Percentiles rank a stretch among this genome's conserved stretches.
Conservation (phyloP, 2,797 vertebrate species). For the Tinamus major region DNA sequence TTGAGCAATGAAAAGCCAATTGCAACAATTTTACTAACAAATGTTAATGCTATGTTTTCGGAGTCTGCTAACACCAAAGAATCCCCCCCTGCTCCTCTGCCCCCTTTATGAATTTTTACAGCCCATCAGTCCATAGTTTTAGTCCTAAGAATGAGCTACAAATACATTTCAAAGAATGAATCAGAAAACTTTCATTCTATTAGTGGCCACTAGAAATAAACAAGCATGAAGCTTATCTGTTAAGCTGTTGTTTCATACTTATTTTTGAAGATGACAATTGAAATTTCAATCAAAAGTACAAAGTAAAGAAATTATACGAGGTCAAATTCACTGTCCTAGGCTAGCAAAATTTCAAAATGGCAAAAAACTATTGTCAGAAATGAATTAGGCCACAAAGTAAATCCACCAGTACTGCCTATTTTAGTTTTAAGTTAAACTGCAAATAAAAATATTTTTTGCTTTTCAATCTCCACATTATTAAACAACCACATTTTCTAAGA, state of each 20-base stretch:
- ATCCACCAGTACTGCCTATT: background rate
- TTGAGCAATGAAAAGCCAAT: background rate
- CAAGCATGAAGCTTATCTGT: background rate
- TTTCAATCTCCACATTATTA: background rate
- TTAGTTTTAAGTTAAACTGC: background rate
- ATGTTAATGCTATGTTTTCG: accelerated
- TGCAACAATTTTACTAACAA: background rate
- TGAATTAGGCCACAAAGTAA: background rate
- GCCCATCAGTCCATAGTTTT: background rate
- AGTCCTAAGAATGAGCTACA: background rate
- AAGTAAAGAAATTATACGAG: background rate
- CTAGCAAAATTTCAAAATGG: background rate
- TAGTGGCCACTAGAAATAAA: background rate
- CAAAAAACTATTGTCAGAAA: background rate
- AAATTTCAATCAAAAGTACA: background rate
- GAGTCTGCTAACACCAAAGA: background rate
- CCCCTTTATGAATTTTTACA: background rate
- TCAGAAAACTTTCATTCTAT: background rate
- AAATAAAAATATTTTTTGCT: background rate
- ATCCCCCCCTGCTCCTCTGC: accelerated
- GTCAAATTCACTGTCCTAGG: background rate
- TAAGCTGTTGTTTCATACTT: background rate
- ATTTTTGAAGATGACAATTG: background rate
- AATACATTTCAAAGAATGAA: background rate
- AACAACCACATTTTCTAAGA: background rate